Evolutionary conservation across 2,888 invertebrate species (phyloP).

Genomic region (Netelia fuscicornis): DNA sequence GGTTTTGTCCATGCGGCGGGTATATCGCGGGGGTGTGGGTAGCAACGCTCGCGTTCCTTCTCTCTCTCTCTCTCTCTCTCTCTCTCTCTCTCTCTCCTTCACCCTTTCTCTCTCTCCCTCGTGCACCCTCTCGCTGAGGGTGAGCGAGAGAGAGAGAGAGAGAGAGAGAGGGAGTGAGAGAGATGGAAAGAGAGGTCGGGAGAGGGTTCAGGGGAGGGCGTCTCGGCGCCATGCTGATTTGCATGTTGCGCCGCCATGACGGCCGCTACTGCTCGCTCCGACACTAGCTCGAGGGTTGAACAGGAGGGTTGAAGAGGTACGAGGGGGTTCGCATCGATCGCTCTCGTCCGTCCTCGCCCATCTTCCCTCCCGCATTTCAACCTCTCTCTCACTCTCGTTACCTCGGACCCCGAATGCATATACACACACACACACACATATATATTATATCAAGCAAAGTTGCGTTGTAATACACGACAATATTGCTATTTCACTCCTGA

Average conservation of each 20-base stretch:
- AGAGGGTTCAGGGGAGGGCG: constrained; percentile 81
- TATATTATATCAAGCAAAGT: constrained; percentile 11
- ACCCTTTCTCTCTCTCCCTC: too few relatives aligned
- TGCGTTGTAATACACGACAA: constrained; percentile 19
- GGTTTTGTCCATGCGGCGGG: constrained; percentile 79
- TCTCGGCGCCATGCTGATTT: constrained; percentile 88
- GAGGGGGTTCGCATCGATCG: constrained; percentile 87
- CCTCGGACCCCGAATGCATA: constrained; percentile 61
- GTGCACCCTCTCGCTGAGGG: constrained; percentile 13
- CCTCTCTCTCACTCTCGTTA: constrained; percentile 65
- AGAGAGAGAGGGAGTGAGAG: constrained; percentile 55
- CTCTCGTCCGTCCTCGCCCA: constrained; percentile 80
- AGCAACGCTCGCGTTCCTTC: constrained; percentile 50
- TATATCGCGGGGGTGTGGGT: constrained; percentile 68
- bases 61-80: constrained; percentile 51
- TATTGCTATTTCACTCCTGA: constrained; percentile 34
- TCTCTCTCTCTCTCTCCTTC: constrained; percentile 29
- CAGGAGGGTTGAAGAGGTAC: constrained; percentile 76
- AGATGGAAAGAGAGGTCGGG: constrained; percentile 39
- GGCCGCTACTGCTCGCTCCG: constrained; percentile 80
- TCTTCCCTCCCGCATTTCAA: constrained; percentile 71
- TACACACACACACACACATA: constrained; percentile 3
- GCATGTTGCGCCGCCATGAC: constrained; percentile 87
- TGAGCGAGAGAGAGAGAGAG: constrained; percentile 6
- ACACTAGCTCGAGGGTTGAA: constrained; percentile 76